These are phyloP conservation scores for Drosophila teissieri DNA, from an alignment of 1,140 invertebrate genomes.

Conservation along the genomic window DNA sequence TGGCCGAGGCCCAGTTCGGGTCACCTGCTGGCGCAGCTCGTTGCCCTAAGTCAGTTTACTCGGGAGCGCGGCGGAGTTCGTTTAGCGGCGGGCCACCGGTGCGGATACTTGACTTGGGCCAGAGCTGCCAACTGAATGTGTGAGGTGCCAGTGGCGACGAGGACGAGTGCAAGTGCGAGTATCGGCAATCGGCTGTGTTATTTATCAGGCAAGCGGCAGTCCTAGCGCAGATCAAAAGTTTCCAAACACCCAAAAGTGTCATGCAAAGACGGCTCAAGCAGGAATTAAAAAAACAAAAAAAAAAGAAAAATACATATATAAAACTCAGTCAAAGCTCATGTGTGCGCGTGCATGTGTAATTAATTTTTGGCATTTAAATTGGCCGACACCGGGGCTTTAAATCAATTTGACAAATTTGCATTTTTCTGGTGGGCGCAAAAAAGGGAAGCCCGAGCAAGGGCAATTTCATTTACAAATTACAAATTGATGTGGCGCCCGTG, in stretches of 20 bases:
- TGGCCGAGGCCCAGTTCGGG: conserved; percentile 13
- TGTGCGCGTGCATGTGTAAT: conserved; percentile 64
- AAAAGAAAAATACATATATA: neutral
- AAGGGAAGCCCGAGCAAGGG: conserved; percentile 42
- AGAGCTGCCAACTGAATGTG: conserved; percentile 49
- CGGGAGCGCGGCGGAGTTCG: conserved; percentile 82
- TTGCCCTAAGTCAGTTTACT: conserved; percentile 73
- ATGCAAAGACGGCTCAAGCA: conserved; percentile 20
- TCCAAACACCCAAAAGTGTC: conserved; percentile 30
- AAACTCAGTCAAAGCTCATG: conserved; percentile 16
- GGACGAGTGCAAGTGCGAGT: conserved; percentile 22
- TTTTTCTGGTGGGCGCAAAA: conserved; percentile 49
- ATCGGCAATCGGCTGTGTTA: conserved; percentile 24
- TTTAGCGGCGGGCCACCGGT: conserved; percentile 62
- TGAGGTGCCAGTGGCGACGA: conserved; percentile 24
- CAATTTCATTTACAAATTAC: conserved; percentile 82
- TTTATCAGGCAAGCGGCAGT: conserved; percentile 13
- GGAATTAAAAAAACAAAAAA: neutral
- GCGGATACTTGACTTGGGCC: conserved; percentile 57
- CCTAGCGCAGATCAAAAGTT: conserved; percentile 35
- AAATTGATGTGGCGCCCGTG: conserved; percentile 63
- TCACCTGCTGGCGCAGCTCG: conserved; percentile 43
- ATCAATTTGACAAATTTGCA: conserved; percentile 80
- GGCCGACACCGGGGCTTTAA: conserved; percentile 69
- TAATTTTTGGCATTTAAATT: conserved; percentile 76